phyloP scores from a whole-genome alignment of 1,140 invertebrate genomes.

The Dufourea novaeangliae region DNA sequence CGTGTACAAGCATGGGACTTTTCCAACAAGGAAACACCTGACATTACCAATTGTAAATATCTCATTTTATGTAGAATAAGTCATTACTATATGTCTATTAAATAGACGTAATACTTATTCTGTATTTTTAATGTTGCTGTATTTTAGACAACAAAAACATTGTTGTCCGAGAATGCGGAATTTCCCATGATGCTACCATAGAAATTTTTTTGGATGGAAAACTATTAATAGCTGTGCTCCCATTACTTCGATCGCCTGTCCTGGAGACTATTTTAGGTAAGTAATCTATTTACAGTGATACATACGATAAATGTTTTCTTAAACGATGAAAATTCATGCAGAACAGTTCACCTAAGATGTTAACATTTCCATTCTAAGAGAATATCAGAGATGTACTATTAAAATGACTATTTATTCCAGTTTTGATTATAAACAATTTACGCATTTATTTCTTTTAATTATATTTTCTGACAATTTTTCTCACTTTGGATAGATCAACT shows the following conservation, averaged over 20 bases:
- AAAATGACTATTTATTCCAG: too few species aligned
- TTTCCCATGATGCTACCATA: constrained; percentile 93
- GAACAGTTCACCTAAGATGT: too few species aligned
- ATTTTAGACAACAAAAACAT: constrained; percentile 87
- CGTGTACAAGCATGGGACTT: constrained; percentile 93
- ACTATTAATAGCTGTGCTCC: constrained; percentile 89
- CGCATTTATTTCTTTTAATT: too few species aligned
- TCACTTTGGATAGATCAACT: too few species aligned
- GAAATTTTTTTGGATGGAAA: constrained; percentile 91
- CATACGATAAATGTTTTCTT: not conserved
- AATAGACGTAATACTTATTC: not conserved
- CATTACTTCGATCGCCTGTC: constrained; percentile 83
- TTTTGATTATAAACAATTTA: too few species aligned
- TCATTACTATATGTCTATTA: constrained; percentile 32
- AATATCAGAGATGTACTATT: too few species aligned
- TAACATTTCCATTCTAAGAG: too few species aligned
- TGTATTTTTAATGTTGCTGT: constrained; percentile 17
- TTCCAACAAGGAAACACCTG: constrained; percentile 86
- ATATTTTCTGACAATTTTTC: too few species aligned
- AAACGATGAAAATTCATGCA: too few species aligned
- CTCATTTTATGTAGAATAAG: not conserved
- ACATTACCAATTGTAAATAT: constrained; percentile 87
- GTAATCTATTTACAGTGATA: constrained; percentile 35
- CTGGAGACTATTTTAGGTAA: constrained; percentile 84
- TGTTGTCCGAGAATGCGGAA: constrained; percentile 90